phyloP scores from a whole-genome alignment of 2,113 vertebrate species.

The Coptodon bakossiorum region DNA sequence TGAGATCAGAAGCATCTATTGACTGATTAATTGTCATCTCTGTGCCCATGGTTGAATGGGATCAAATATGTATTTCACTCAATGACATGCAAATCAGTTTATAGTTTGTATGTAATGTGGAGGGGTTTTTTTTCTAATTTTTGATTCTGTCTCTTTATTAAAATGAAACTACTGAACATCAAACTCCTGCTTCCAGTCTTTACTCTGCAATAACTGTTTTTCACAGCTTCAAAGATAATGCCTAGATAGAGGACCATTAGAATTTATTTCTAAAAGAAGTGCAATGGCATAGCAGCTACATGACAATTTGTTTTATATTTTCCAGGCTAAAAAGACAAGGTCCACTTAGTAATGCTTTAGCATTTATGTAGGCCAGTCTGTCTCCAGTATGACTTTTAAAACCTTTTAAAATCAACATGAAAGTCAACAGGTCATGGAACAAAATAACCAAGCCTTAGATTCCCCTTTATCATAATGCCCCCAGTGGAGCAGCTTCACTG shows the following conservation, averaged over 20 bases:
- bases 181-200: background rate
- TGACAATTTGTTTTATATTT: background rate
- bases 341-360: background rate
- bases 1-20: background rate
- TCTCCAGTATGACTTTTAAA: background rate
- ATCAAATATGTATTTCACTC: background rate
- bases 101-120: background rate
- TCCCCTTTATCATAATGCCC: background rate
- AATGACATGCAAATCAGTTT: background rate
- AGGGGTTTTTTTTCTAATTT: background rate
- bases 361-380: background rate
- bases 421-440: background rate
- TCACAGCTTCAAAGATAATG: background rate
- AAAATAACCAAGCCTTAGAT: background rate
- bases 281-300: background rate
- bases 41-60: background rate
- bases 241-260: background rate
- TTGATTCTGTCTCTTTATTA: background rate
- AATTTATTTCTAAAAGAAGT: background rate
- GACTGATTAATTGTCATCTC: background rate
- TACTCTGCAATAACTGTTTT: background rate
- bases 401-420: background rate
- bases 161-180: background rate
- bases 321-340: background rate
- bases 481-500: background rate